Conservation (phyloP, 2,113 vertebrate genomes). For the Oryzias celebensis region DNA sequence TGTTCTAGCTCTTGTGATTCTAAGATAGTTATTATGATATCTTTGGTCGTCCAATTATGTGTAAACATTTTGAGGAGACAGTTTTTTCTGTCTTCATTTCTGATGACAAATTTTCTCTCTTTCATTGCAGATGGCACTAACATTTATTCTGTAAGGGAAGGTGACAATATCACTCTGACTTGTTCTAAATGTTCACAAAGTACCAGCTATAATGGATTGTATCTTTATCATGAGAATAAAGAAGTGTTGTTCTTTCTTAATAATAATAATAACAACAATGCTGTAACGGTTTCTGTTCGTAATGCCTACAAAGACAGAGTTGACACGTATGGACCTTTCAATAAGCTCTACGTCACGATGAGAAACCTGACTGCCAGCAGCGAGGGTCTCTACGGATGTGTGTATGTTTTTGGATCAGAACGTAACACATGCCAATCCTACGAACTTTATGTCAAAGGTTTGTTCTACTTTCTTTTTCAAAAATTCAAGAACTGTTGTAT, state of each 20-base stretch:
- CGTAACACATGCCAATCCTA: fast-evolving
- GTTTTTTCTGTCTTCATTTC: background rate
- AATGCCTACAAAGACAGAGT: fast-evolving
- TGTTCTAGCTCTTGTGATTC: background rate
- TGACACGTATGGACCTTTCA: fast-evolving
- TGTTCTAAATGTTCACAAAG: conserved; percentile 7
- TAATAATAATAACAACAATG: background rate
- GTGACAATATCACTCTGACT: conserved; percentile 17
- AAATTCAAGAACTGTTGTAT: no score
- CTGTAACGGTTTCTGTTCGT: background rate
- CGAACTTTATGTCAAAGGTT: conserved; percentile 25
- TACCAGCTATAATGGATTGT: background rate
- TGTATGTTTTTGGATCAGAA: fast-evolving
- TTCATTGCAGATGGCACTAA: background rate
- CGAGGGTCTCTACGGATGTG: conserved; percentile 42
- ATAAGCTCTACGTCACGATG: conserved; percentile 24
- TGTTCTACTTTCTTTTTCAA: background rate
- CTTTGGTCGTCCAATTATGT: no score
- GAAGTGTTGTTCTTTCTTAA: conserved; percentile 17
- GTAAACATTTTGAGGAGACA: no score
- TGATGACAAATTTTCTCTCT: background rate
- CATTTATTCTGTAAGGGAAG: background rate
- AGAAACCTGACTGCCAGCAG: conserved; percentile 21
- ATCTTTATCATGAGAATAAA: conserved; percentile 2
- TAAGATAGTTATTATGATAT: no score